Base-by-base conservation (phyloP, 53 echinoderm and acorn worm genomes). In the Mesocentrotus franciscanus region DNA sequence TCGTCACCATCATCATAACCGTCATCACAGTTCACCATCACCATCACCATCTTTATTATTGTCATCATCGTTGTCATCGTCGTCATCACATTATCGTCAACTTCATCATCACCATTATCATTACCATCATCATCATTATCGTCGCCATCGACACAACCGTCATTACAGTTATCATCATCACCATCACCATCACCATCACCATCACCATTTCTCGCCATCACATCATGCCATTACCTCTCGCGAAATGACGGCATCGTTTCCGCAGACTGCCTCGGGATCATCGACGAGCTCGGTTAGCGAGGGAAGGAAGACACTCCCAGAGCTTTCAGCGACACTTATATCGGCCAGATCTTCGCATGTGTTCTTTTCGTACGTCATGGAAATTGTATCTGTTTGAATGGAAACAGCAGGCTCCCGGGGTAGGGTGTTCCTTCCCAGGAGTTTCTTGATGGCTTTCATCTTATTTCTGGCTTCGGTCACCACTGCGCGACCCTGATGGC, bases 221-320 rank as follows among this genome's bases (percentile, higher is more conserved):
- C 68, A 24, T 74, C 32, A 71, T 71, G 56, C 15, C 56, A 18
- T 90, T 90, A 90, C 90, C 90, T 57, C 60, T 60, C 90, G 90
- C 15, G 58, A 24, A 16, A 60, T 60, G 9, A 34, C 39, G 49
- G 24, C 14, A 9, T 26, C 60, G 10, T 90, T 66, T 32, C 95
- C 92, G 39, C 91, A 68, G 26, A 66, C 58, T 0, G 0, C 9
- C 7, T 30, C 85, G 22, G 85, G 91, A 14, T 84, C 29, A 4
- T 36, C 79, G 14, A 95, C 93, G 93, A 96, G 78, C 9, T 96
- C 95, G 64, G 95, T 93, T 79, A 95, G 91, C 15, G 90, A 93
- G 0, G 85, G 85, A 33, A 97, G 78, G 6, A 27, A 33, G 13
- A 95, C 72, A 36, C 89, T 93, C 56, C 97, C 97, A 26, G 78